Percentiles rank a stretch among this genome's conserved stretches.
Conservation (phyloP, 2,888 invertebrate genomes). For the Nebria brevicollis region DNA sequence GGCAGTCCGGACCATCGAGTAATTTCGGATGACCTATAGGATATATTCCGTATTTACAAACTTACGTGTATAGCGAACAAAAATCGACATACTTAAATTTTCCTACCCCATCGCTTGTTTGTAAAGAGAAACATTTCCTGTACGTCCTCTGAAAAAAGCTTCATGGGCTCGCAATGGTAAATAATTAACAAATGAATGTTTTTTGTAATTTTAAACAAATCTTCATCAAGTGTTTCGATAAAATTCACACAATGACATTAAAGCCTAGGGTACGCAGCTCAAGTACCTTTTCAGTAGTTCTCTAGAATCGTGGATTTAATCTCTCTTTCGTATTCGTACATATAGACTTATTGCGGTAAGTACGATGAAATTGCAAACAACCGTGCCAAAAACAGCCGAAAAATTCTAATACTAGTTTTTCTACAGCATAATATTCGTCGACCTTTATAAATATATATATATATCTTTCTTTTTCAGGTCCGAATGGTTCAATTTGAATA, state of each 20-base stretch:
- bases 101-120: too few relatives aligned
- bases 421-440: not conserved
- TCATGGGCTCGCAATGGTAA: conserved; percentile 24
- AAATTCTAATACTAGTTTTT: conserved; percentile 13
- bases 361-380: not conserved
- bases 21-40: conserved; percentile 30
- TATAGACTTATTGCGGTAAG: not conserved
- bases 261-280: conserved; percentile 3
- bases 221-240: not conserved
- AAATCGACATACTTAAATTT: conserved; percentile 39
- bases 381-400: conserved; percentile 14
- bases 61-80: conserved; percentile 28
- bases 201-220: conserved; percentile 2
- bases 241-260: conserved; percentile 13
- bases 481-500: conserved; percentile 41
- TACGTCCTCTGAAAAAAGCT: too few relatives aligned
- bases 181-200: conserved; percentile 3
- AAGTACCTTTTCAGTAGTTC: not conserved
- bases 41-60: conserved; percentile 30
- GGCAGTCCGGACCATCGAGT: conserved; percentile 17
- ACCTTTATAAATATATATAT: not conserved
- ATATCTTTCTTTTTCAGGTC: conserved; percentile 28
- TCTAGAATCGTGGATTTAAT: conserved; percentile 2
- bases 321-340: not conserved
- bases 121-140: too few relatives aligned